A percentile compares a stretch with the other conserved stretches of the same genome.
These are phyloP conservation scores for Entomobrya proxima DNA, from an alignment of 2,888 invertebrate species.

Conservation along the genomic window DNA sequence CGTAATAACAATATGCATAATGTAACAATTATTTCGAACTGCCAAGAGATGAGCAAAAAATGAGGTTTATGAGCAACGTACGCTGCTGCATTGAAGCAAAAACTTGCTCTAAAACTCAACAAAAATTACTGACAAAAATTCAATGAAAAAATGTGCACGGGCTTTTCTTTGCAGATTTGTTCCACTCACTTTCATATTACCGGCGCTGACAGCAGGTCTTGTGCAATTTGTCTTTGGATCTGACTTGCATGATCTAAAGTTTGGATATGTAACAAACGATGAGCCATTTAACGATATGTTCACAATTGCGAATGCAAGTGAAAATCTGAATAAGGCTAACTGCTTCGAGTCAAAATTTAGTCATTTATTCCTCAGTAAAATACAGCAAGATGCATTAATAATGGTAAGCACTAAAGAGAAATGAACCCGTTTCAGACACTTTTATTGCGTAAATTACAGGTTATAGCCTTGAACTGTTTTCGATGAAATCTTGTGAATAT, in stretches of 20 bases:
- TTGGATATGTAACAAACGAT: conserved; percentile 40
- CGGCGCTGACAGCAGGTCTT: conserved; percentile 21
- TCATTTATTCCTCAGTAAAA: conserved; percentile 38
- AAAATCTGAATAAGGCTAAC: neutral
- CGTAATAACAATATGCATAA: conserved; percentile 33
- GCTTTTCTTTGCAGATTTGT: conserved; percentile 34
- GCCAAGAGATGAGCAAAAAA: neutral
- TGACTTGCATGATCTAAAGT: conserved; percentile 29
- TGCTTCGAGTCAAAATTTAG: conserved; percentile 36
- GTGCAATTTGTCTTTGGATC: conserved; percentile 46
- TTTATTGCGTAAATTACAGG: neutral
- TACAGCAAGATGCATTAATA: conserved; percentile 1
- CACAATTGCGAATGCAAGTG: neutral
- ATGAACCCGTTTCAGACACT: neutral
- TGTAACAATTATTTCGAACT: neutral
- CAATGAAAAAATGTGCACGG: neutral
- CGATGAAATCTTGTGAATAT: neutral
- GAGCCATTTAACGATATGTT: neutral
- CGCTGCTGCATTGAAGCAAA: neutral
- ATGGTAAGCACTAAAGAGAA: conserved; percentile 10
- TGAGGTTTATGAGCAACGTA: neutral
- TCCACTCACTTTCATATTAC: conserved; percentile 28
- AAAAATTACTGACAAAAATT: neutral
- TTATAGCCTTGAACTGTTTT: neutral
- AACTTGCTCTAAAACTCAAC: conserved; percentile 26